Evolutionary conservation across 2,113 vertebrate genomes (phyloP), one percentile per base, ranked within the genome.

Genomic region (Heterotilapia buettikoferi): DNA sequence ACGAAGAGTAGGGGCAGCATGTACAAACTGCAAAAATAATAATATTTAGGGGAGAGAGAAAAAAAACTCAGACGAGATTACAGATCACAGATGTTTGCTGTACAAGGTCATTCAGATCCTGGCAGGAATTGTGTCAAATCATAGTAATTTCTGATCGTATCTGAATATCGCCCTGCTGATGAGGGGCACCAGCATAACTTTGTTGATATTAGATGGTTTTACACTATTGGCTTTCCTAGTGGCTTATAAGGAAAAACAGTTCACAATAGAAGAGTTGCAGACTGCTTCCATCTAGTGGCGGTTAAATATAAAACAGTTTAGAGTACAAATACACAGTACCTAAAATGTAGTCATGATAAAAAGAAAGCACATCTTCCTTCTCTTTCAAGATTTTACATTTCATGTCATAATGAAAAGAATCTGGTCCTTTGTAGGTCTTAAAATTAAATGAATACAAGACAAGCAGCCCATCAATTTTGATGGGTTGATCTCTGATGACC

Each of bases 261-360:
- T 47, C 4, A 56, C 43, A 45, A 31, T 10, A 78, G 9, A 19
- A 26, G 12, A 26, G 31, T 53, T 54, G 40, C 9, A 19, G 7
- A 86, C 45, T 93, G 90, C 89, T 63, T 21, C 94, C 92, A 90
- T 88, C 94, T 94, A 92, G 91, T 91, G 95, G 94, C 29, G 18
- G 36, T 19, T 36, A 21, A 10, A 59, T 6, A 84, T 53, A 92
- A 90, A 21, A 53, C 90, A 91, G 7, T 38, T 50, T n/a, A 7
- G 2, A n/a, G 19, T 38, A 19, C 3, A 38, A 29, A 45, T 36
- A 14, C 29, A 68, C n/a, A 57, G 31, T 6, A 21, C 8, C 12
- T 54, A 10, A 2, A 73, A 18, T 16, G 43, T 26, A 73, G 68
- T 71, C 12, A 43, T 71, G n/a, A 8, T 45, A 50, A 26, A 14